A percentile compares a stretch with the other conserved stretches of the same genome.
phyloP scores from a whole-genome alignment of 2,113 vertebrate species.

The Pseudorectes ferrugineus region DNA sequence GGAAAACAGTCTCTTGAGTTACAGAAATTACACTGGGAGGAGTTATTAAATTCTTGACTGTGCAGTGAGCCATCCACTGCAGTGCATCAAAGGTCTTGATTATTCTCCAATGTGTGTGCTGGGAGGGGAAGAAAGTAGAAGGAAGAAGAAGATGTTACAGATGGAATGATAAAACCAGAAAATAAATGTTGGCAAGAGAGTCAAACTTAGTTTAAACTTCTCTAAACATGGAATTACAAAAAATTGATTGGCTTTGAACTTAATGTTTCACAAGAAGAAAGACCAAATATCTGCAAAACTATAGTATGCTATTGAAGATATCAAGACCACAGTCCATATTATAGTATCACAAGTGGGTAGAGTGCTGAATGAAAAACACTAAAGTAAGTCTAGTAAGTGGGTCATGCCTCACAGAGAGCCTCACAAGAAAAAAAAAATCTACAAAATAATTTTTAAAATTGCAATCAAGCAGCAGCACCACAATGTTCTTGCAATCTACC shows the following conservation, averaged over 20 bases:
- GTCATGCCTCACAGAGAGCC: neutral
- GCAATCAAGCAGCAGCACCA: neutral
- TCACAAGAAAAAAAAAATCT: neutral
- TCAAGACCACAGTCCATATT: neutral
- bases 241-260: neutral
- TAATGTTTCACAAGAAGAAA: neutral
- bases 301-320: neutral
- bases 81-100: neutral
- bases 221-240: neutral
- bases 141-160: neutral
- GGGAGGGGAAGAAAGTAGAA: neutral
- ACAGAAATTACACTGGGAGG: constrained; percentile 6
- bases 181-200: neutral
- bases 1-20: neutral
- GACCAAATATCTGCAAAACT: neutral
- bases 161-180: neutral
- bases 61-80: neutral
- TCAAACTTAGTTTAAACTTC: neutral
- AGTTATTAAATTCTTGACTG: neutral
- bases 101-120: neutral
- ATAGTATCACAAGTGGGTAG: neutral
- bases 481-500: neutral
- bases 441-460: neutral
- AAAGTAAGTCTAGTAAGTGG: neutral
- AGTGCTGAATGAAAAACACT: neutral